phyloP scores from a whole-genome alignment of 2,888 invertebrate genomes.

The Pycnomerus fuliginosus region DNA sequence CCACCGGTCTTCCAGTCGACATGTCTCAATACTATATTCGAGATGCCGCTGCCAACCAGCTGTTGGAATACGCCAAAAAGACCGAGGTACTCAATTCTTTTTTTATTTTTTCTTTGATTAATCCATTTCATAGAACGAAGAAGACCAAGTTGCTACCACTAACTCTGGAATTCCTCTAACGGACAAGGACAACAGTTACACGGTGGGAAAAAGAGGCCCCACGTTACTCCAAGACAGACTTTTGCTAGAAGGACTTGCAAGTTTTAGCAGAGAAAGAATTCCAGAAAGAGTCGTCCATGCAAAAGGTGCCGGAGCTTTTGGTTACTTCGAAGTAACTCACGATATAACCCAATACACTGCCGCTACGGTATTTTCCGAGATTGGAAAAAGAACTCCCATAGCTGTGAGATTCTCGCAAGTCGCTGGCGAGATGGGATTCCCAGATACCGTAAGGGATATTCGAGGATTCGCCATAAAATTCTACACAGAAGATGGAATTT shows the following conservation, averaged over 20 bases:
- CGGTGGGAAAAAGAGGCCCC: conserved; percentile 86
- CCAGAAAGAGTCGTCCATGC: conserved; percentile 97
- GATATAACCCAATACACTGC: conserved; percentile 79
- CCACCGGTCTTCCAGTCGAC: conserved; percentile 1
- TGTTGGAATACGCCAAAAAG: conserved; percentile 39
- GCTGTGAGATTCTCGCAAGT: conserved; percentile 80
- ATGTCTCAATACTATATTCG: conserved; percentile 16
- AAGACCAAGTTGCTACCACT: conserved; percentile 69
- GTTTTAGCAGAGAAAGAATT: conserved; percentile 90
- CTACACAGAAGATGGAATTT: conserved; percentile 88
- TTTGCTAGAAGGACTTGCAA: conserved; percentile 74
- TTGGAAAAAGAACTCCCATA: conserved; percentile 79
- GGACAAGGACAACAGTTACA: conserved; percentile 73
- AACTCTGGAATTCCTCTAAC: conserved; percentile 81
- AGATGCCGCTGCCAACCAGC: conserved; percentile 42
- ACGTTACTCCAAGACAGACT: conserved; percentile 81
- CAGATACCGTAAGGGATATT: conserved; percentile 87
- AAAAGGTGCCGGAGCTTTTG: conserved; percentile 90
- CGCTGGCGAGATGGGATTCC: conserved; percentile 86
- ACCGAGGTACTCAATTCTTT: conserved; percentile 39
- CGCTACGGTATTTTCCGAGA: conserved; percentile 72
- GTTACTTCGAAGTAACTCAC: conserved; percentile 82
- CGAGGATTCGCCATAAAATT: conserved; percentile 93
- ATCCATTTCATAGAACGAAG: conserved; percentile 54
- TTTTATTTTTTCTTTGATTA: conserved; percentile 4